Conservation (phyloP, 1,140 invertebrate genomes). For the Brachionus rotundiformis region DNA sequence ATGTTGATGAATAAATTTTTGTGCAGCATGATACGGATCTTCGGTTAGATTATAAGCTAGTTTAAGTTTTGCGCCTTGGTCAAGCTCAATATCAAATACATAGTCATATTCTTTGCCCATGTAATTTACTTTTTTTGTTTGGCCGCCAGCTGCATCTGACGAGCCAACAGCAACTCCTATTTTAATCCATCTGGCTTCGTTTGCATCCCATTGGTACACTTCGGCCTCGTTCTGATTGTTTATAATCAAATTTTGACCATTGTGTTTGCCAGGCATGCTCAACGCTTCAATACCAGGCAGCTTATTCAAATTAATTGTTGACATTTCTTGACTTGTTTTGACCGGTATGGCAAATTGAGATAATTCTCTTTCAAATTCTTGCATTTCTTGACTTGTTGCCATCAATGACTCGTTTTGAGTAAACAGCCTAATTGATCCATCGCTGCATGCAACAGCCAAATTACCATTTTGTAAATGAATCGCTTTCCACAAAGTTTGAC, state of each 20-base stretch:
- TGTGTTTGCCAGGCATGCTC: slow-evolving; percentile 73
- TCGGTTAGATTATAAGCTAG: slow-evolving; percentile 81
- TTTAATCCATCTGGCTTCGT: slow-evolving; percentile 75
- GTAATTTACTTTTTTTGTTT: slow-evolving; percentile 73
- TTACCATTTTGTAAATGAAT: slow-evolving; percentile 79
- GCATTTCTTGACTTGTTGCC: slow-evolving; percentile 69
- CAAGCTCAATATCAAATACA: slow-evolving; percentile 90
- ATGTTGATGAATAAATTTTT: slow-evolving; percentile 72
- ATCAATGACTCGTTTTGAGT: slow-evolving; percentile 71
- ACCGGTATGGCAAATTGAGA: slow-evolving; percentile 69
- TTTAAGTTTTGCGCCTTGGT: slow-evolving; percentile 81
- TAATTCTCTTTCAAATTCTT: slow-evolving; percentile 74
- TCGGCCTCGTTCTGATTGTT: slow-evolving; percentile 72
- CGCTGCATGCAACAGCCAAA: slow-evolving; percentile 82
- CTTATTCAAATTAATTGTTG: slow-evolving; percentile 80
- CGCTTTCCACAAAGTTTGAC: slow-evolving; percentile 85
- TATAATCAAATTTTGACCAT: slow-evolving; percentile 84
- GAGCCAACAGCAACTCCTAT: slow-evolving; percentile 86
- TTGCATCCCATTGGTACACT: slow-evolving; percentile 72
- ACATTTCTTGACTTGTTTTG: slow-evolving; percentile 70
- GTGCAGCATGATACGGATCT: slow-evolving; percentile 71
- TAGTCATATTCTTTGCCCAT: slow-evolving; percentile 90
- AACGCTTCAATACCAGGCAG: slow-evolving; percentile 77
- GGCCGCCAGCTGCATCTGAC: slow-evolving; percentile 68
- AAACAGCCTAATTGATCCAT: slow-evolving; percentile 82